Base-by-base conservation (phyloP, 2,113 vertebrate species). In the Siphamia tubifer region DNA sequence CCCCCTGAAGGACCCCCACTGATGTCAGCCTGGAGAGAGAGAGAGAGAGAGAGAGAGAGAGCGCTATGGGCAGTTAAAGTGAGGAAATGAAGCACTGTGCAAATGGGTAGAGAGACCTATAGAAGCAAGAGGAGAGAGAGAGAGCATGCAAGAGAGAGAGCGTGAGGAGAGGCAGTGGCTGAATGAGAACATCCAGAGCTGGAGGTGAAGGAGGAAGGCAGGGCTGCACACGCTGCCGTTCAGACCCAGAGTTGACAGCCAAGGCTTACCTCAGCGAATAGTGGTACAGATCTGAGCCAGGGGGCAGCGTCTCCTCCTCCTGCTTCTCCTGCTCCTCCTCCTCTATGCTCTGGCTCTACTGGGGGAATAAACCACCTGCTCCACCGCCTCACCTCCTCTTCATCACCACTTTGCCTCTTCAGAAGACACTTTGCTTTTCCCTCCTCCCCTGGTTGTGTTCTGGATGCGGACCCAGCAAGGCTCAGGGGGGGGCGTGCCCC, bases 391-490 rank as follows among this genome's bases (percentile, higher is more conserved):
- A n/a, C n/a, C n/a, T n/a, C n/a, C n/a, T n/a, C n/a, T n/a, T n/a
- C n/a, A n/a, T n/a, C n/a, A n/a, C n/a, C n/a, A n/a, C n/a, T n/a
- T n/a, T n/a, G n/a, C n/a, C n/a, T n/a, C n/a, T n/a, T n/a, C n/a
- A n/a, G n/a, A n/a, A n/a, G n/a, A n/a, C 62, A 38, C 44, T 38
- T 6, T 32, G 51, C 43, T 21, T 56, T 58, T 39, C 44, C 27
- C 58, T 42, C 39, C 12, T 21, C 57, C 17, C 52, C 30, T 52
- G 8, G 44, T 1, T 23, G 40, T 11, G 2, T 83, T 55, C 79
- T 56, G 82, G 90, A 91, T 92, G 94, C 92, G 93, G 91, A 95
- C 95, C 84, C 95, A 94, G 91, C 96, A 94, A 74, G 93, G 93
- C 62, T 88, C 90, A 66, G 91, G 95, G 90, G 71, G 93, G 93